Base-by-base conservation (phyloP, 2,797 vertebrate genomes). In the Schizothorax lantsangensis region DNA sequence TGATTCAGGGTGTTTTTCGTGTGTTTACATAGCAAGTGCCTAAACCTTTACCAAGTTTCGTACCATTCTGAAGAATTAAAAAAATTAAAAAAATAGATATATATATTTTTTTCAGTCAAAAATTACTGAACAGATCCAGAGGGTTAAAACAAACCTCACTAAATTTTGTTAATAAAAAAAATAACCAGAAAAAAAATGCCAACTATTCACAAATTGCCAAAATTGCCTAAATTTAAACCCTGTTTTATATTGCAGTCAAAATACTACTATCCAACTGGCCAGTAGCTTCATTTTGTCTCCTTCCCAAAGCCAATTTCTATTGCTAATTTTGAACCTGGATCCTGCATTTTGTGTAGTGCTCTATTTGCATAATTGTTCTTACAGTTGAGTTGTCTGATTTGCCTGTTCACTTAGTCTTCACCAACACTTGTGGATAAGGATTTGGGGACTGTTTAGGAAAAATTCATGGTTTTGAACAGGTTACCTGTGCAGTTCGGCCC, bases 401-500 rank as follows among this genome's bases (percentile, higher is more conserved):
- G 26, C 30, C 73, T 52, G 17, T 75, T 57, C 19, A 15, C 49
- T 54, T 23, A 49, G 26, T 75, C 17, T 47, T 54, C 19, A 36
- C 2, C 19, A 36, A 54, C 49, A 6, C 30, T 12, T 77, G 54
- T n/a, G 45, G 30, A 15, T 64, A 49, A 47, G 7, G 43, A 47
- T 33, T 38, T 38, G 17, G 12, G 9, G 21, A 78, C 77, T 59
- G 23, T 30, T 38, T 59, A 54, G 33, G 19, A 45, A 17, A 8
- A 36, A 36, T 30, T 81, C 3, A n/a, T 26, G 9, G 36, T 36
- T 30, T 23, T 33, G 62, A 69, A 36, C 36, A 21, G 30, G 6
- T 33, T 93, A 98, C 98, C 96, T 95, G 92, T 96, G 91, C 98
- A 99, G 23, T 95, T 94, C 1, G 95, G 80, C 21, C 98, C 98